Evolutionary conservation across 2,888 invertebrate species (phyloP), one percentile per base, ranked within the genome.

Genomic region (Eupithecia dodoneata): DNA sequence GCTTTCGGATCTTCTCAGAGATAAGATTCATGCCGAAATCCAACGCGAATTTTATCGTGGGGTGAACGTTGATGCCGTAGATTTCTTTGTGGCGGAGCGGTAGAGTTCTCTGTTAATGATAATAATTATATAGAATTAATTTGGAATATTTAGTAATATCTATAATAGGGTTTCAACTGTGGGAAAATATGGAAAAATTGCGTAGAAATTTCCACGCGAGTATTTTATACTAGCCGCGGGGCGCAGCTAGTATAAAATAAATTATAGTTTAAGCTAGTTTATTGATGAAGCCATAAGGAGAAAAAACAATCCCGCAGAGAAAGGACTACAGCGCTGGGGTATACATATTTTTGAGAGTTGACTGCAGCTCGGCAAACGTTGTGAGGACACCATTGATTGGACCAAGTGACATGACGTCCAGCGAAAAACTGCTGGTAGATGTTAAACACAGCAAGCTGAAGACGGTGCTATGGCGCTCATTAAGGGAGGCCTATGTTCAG

Each of bases 31-130:
- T 96, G 67, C 97, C 97, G 85, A 97, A 97, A 88, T 97, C 97
- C 13, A 97, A 92, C 0, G 97, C 97, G 82, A 97, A 97, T 86
- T 97, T 97, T 77, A 98, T 93, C 0, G 97, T 97, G 0, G 97
- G 96, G 85, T 97, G 97, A 0, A 96, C 96, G 86, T 97, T 97
- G 74, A 97, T 96, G 30, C 96, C 97, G 87, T 97, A 97, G 45
- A 97, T 97, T 87, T 97, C 97, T 87, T 97, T 97, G 92, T 97
- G 98, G 82, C 98, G 93, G 96, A 97, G 96, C 3, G 98, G 98
- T 74, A 97, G 93, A 0, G 97, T 97, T 88, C 96, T 96, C 97
- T 97, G 89, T 73, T 0, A 63, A 9, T 12, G 10, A 63, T 4
- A 63, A 30, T 30, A 4, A 63, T 18, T 30, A 10, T 15, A 52